Percentiles rank a stretch among this genome's conserved stretches.
phyloP scores from a whole-genome alignment of 2,113 vertebrate species.

The Centropus bengalensis region DNA sequence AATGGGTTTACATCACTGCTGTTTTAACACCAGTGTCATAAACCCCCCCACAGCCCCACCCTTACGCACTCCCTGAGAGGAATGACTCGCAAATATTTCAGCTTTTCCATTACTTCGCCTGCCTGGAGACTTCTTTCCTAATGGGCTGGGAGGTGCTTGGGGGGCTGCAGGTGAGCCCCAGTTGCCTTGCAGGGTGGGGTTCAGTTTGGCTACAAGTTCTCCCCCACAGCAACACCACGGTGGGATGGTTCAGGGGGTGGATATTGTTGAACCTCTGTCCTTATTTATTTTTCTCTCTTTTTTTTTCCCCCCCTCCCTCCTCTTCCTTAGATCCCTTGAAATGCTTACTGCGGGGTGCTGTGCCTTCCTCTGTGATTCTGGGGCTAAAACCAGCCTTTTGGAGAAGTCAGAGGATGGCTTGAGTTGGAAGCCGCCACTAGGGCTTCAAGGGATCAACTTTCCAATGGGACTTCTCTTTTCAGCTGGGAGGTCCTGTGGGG shows the following conservation, averaged over 20 bases:
- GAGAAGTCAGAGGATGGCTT: neutral
- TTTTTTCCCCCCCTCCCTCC: neutral
- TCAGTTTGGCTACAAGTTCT: neutral
- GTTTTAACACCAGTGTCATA: neutral
- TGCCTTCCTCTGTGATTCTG: neutral
- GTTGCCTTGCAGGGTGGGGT: neutral
- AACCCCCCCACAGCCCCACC: neutral
- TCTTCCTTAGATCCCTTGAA: neutral
- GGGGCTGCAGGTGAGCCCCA: conserved; percentile 9
- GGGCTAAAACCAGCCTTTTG: neutral
- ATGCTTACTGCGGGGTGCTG: accelerated
- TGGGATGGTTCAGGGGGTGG: neutral
- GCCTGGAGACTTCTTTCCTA: neutral
- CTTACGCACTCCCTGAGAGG: conserved; percentile 1
- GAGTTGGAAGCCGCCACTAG: neutral
- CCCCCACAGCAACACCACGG: neutral
- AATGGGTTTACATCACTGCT: conserved; percentile 17
- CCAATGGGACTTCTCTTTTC: neutral
- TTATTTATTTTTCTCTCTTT: neutral
- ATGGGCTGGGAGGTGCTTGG: neutral
- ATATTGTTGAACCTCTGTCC: neutral
- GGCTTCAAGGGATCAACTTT: neutral
- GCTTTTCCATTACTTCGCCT: conserved; percentile 44
- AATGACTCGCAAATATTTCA: conserved; percentile 21
- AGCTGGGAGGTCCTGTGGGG: neutral